Evolutionary conservation across 2,797 vertebrate species (phyloP).

Genomic region (Phalloptychus januarius): DNA sequence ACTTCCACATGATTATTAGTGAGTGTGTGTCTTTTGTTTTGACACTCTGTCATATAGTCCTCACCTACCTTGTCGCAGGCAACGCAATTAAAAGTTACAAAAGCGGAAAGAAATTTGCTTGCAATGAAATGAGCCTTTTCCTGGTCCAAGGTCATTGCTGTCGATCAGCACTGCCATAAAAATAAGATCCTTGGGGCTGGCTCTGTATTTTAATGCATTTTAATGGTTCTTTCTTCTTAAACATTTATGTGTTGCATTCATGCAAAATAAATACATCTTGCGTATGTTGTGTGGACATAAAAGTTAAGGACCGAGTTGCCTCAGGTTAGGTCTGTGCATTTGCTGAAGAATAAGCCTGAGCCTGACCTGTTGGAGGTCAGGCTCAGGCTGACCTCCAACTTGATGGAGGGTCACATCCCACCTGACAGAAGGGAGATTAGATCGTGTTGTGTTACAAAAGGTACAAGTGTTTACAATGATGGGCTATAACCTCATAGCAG

Average conservation of each 20-base stretch:
- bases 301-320: neutral
- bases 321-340: conserved; percentile 24
- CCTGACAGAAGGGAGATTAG: conserved; percentile 50
- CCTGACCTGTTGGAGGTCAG: conserved; percentile 17
- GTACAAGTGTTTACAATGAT: conserved; percentile 21
- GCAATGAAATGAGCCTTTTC: conserved; percentile 18
- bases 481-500: conserved; percentile 37
- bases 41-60: neutral
- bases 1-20: neutral
- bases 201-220: neutral
- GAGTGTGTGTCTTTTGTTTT: neutral
- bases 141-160: conserved; percentile 26
- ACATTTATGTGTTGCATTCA: neutral
- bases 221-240: neutral
- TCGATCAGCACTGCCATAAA: conserved; percentile 6
- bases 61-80: neutral
- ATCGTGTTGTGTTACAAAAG: conserved; percentile 18
- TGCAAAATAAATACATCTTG: neutral
- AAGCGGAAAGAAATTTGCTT: conserved; percentile 15
- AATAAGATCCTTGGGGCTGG: neutral
- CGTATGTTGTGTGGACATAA: neutral
- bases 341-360: conserved; percentile 15
- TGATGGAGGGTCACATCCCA: conserved; percentile 48
- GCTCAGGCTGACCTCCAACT: neutral
- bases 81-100: neutral